Percentiles rank a stretch among this genome's conserved stretches.
phyloP scores from a whole-genome alignment of 1,140 invertebrate genomes.

The Bombus pyrosoma region DNA sequence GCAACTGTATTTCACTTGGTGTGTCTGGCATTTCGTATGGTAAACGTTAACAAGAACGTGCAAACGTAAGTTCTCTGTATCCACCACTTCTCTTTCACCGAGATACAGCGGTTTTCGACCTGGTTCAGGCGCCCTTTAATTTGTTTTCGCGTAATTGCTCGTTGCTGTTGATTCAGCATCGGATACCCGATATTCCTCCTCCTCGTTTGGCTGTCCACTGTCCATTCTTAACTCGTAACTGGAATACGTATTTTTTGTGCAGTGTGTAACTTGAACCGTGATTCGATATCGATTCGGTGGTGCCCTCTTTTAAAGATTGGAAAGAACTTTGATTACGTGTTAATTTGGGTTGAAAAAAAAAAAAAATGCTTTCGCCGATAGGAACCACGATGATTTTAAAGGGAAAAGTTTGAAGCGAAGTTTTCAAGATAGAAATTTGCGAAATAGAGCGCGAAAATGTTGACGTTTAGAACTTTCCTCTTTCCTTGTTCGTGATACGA shows the following conservation, averaged over 20 bases:
- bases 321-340: neutral
- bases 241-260: conserved; percentile 4
- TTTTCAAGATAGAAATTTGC: neutral
- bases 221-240: conserved; percentile 19
- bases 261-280: neutral
- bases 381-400: neutral
- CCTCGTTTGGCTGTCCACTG: neutral
- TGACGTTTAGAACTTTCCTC: too few species aligned
- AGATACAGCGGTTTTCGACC: conserved; percentile 6
- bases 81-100: neutral
- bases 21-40: neutral
- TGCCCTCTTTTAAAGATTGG: neutral
- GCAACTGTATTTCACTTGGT: neutral
- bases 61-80: neutral
- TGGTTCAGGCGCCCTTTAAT: conserved; percentile 3
- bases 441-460: too few species aligned
- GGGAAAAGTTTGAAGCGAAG: neutral
- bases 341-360: neutral
- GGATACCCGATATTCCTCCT: conserved; percentile 11
- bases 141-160: conserved; percentile 33
- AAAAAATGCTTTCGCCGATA: neutral
- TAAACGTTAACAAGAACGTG: neutral
- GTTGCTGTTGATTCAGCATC: conserved; percentile 11
- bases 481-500: neutral
- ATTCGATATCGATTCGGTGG: neutral